A percentile compares a stretch with the other conserved stretches of the same genome.
These are phyloP conservation scores for Crambe crambe DNA, from an alignment of 37 sponge, comb jelly and placozoan species.

Conservation along the genomic window DNA sequence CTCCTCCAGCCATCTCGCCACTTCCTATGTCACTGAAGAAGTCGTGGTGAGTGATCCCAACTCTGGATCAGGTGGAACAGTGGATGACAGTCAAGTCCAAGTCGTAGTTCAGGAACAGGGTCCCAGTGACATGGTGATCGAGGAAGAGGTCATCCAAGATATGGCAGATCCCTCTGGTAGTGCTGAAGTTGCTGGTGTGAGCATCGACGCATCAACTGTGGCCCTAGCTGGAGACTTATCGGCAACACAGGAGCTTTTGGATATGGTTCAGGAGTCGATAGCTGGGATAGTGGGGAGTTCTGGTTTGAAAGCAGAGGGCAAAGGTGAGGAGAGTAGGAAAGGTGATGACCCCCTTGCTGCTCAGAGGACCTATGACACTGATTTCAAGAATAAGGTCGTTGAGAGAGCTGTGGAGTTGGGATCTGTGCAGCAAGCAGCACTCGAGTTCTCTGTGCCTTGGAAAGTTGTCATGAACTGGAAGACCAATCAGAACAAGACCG, in stretches of 20 bases:
- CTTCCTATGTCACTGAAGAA: constrained; percentile 34
- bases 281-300: background rate
- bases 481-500: too few species aligned
- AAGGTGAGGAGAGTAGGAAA: too few species aligned
- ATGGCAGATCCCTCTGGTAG: background rate
- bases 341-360: too few species aligned
- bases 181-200: background rate
- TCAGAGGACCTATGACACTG: constrained; percentile 7
- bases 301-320: too few species aligned
- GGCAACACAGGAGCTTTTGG: constrained; percentile 22
- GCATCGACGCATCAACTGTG: too few species aligned
- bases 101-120: constrained; percentile 30
- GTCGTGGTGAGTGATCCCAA: constrained; percentile 50
- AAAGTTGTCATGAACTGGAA: constrained; percentile 21
- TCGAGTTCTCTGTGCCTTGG: constrained; percentile 26
- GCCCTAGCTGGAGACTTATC: background rate
- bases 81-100: constrained; percentile 17
- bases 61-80: background rate
- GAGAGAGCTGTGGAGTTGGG: constrained; percentile 16
- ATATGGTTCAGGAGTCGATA: constrained; percentile 36
- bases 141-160: background rate
- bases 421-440: constrained; percentile 24
- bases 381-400: constrained; percentile 25
- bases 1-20: background rate
- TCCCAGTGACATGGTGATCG: background rate